Base-by-base conservation (phyloP, 2,888 invertebrate species). In the Chloroclysta siterata region DNA sequence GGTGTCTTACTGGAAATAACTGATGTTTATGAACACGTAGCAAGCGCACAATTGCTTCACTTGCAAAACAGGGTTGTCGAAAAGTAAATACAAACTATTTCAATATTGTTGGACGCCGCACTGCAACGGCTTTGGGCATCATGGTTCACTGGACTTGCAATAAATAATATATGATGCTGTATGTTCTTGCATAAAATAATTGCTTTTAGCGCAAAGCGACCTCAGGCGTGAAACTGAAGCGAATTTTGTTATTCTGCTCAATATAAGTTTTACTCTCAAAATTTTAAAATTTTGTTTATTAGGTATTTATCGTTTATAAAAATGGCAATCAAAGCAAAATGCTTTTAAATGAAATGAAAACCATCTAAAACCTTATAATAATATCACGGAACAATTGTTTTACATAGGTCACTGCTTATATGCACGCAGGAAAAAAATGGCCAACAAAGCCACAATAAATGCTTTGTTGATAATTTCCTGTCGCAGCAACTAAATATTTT, bases 21-120 rank as follows among this genome's bases (percentile, higher is more conserved):
- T 33, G 8, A 33, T 8, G 33, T 33, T 1, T 33, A 8, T 33
- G 33, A 33, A 33, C 33, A 33, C 33, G 33, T 8, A 56, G 28
- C 36, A 51, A 33, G 54, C 50, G 14, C 54, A 48, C 54, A 41
- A 56, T 22, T 22, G 51, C 47, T 47, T 52, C 59, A 54, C 60
- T 53, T 65, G 63, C 71, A 75, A 79, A 84, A 80, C 77, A 71
- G 64, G 57, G 66, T 76, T 76, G 79, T 79, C 72, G 82, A 79
- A 82, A 83, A 76, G 84, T 84, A 87, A 87, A 87, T 73, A 85
- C 79, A 82, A 83, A 83, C 82, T 82, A 83, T 83, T 83, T 78
- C 85, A 85, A 86, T 87, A 87, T 84, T 82, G 85, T 80, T 78
- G 79, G 77, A 78, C 80, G 78, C 72, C 80, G 78, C 72, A 72